A percentile compares a stretch with the other conserved stretches of the same genome.
Evolutionary conservation across 2,888 invertebrate species (phyloP).

Genomic region (Himalopsyche japonica): DNA sequence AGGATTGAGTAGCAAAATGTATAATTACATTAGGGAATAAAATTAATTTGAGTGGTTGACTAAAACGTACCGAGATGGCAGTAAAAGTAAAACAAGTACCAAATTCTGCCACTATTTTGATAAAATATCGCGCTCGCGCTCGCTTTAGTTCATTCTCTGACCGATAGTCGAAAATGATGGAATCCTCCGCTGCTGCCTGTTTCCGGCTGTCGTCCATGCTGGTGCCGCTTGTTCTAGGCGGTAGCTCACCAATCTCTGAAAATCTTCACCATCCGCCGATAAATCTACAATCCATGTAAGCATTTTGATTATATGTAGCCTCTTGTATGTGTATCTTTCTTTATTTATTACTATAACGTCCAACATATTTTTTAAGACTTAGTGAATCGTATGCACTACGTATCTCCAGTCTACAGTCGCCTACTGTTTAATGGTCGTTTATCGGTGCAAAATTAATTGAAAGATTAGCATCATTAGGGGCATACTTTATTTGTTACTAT

Average conservation of each 20-base stretch:
- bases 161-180: not conserved
- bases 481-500: slow-evolving; percentile 22
- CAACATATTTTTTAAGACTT: not conserved
- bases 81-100: not conserved
- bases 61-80: not conserved
- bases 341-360: not conserved
- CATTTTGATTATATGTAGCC: not conserved
- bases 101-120: not conserved
- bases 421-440: slow-evolving; percentile 48
- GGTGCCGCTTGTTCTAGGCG: not conserved
- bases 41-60: not conserved
- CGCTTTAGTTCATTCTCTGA: not conserved
- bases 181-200: not conserved
- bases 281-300: slow-evolving; percentile 6
- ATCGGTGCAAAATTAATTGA: slow-evolving; percentile 37
- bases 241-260: not conserved
- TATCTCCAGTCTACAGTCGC: slow-evolving; percentile 50
- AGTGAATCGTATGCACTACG: slow-evolving; percentile 40
- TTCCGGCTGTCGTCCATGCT: slow-evolving; percentile 7
- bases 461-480: slow-evolving; percentile 38
- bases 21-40: too few relatives aligned
- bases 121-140: slow-evolving; percentile 19
- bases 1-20: not conserved
- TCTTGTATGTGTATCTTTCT: not conserved
- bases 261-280: not conserved